These are phyloP conservation scores for Microplitis mediator DNA, from an alignment of 1,140 invertebrate species.

Conservation along the genomic window DNA sequence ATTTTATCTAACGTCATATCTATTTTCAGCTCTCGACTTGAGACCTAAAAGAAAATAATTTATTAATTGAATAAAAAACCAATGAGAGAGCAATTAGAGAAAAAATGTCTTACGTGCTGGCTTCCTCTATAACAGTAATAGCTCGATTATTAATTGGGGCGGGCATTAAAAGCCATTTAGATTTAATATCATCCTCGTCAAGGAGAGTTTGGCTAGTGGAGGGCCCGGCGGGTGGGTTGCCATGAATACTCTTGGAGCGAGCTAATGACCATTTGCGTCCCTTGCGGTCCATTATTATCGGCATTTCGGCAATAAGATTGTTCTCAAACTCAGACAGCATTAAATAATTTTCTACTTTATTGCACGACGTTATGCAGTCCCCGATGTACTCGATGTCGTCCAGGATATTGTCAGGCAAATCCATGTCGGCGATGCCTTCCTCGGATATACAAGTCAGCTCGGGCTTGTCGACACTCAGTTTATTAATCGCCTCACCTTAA, in stretches of 20 bases:
- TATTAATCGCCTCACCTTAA: slow-evolving; percentile 44
- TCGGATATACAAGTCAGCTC: slow-evolving; percentile 88
- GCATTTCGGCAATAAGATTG: slow-evolving; percentile 80
- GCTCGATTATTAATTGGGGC: slow-evolving; percentile 64
- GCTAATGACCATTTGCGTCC: slow-evolving; percentile 74
- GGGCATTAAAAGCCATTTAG: slow-evolving; percentile 53
- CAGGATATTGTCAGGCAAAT: slow-evolving; percentile 80
- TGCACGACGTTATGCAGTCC: slow-evolving; percentile 87
- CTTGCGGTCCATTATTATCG: slow-evolving; percentile 72
- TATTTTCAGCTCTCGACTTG: background rate
- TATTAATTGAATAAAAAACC: background rate
- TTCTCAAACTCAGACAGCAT: slow-evolving; percentile 89
- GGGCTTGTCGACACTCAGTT: slow-evolving; percentile 63
- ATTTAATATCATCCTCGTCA: slow-evolving; percentile 40
- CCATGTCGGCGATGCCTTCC: slow-evolving; percentile 83
- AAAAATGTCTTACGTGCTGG: slow-evolving; percentile 55
- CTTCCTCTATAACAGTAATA: slow-evolving; percentile 78
- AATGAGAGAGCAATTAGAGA: background rate
- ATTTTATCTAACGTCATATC: background rate
- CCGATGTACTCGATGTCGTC: slow-evolving; percentile 82
- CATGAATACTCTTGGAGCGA: slow-evolving; percentile 46
- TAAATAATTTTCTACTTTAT: slow-evolving; percentile 86
- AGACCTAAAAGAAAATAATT: background rate
- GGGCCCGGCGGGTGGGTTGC: slow-evolving; percentile 26
- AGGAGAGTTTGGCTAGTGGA: slow-evolving; percentile 18